phyloP scores from a whole-genome alignment of 2,113 vertebrate genomes.

The Strigops habroptila region DNA sequence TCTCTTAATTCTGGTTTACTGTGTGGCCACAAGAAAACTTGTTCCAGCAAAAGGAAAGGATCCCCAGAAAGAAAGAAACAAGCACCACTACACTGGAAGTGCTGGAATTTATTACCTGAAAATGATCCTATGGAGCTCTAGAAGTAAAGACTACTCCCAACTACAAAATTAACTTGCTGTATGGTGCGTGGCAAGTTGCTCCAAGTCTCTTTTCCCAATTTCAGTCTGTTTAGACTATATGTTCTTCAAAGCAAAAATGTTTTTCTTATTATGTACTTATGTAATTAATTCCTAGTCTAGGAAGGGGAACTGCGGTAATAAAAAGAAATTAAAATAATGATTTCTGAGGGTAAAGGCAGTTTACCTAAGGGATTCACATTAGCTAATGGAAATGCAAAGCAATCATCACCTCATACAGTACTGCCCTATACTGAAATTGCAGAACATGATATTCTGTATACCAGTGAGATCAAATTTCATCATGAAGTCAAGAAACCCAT shows the following conservation, averaged over 20 bases:
- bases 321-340: not conserved
- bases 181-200: not conserved
- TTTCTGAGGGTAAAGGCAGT: not conserved
- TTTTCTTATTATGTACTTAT: not conserved
- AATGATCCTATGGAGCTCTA: not conserved
- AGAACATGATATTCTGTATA: not conserved
- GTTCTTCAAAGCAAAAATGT: not conserved
- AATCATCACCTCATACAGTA: not conserved
- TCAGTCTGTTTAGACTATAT: not conserved
- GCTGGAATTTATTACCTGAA: conserved; percentile 34
- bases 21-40: conserved; percentile 5
- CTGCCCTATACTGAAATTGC: not conserved
- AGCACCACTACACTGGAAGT: not conserved
- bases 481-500: not conserved
- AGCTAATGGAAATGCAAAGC: not conserved
- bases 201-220: not conserved
- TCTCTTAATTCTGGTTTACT: not conserved
- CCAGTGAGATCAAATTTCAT: not conserved
- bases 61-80: not conserved
- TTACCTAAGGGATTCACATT: not conserved
- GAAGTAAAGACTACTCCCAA: not conserved
- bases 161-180: not conserved
- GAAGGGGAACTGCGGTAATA: not conserved
- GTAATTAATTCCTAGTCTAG: not conserved
- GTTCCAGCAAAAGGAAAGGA: conserved; percentile 4